phyloP scores from a whole-genome alignment of 2,113 vertebrate genomes.

The Thunnus maccoyii region DNA sequence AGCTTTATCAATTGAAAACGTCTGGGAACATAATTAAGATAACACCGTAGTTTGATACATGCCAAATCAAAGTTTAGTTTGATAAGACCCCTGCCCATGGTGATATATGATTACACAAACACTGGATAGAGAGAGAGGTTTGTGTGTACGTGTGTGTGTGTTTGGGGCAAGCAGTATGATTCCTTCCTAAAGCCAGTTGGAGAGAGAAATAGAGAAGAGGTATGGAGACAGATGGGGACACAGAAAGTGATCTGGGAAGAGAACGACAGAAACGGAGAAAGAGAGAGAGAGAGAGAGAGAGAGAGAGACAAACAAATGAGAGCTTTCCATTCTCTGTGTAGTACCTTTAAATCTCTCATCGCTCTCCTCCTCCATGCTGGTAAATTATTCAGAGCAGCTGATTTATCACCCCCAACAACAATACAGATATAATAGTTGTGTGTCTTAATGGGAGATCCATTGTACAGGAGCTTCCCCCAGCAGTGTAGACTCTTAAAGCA shows the following conservation, averaged over 20 bases:
- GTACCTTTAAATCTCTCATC: slow-evolving; percentile 67
- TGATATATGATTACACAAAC: slow-evolving; percentile 25
- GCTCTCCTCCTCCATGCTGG: slow-evolving; percentile 50
- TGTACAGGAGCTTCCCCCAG: slow-evolving; percentile 37
- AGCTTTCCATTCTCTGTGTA: slow-evolving; percentile 42
- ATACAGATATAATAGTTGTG: slow-evolving; percentile 62
- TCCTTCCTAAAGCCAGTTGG: slow-evolving; percentile 21
- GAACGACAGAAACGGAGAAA: background rate
- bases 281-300: background rate
- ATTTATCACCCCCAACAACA: slow-evolving; percentile 79
- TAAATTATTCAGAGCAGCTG: slow-evolving; percentile 81
- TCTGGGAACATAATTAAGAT: slow-evolving; percentile 56
- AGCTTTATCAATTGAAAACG: slow-evolving; percentile 27
- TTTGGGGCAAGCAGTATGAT: background rate
- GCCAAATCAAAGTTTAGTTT: slow-evolving; percentile 27
- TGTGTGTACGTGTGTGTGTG: slow-evolving; percentile 7
- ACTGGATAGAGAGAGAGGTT: background rate
- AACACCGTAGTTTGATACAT: slow-evolving; percentile 14
- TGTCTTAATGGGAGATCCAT: slow-evolving; percentile 63
- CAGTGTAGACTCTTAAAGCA: slow-evolving; percentile 49
- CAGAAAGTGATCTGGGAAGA: slow-evolving; percentile 7
- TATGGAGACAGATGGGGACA: slow-evolving; percentile 25
- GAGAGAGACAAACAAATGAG: slow-evolving; percentile 31
- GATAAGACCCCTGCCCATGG: slow-evolving; percentile 21
- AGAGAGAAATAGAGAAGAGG: background rate